phyloP scores from a whole-genome alignment of 2,797 vertebrate genomes.

The Acomys russatus region DNA sequence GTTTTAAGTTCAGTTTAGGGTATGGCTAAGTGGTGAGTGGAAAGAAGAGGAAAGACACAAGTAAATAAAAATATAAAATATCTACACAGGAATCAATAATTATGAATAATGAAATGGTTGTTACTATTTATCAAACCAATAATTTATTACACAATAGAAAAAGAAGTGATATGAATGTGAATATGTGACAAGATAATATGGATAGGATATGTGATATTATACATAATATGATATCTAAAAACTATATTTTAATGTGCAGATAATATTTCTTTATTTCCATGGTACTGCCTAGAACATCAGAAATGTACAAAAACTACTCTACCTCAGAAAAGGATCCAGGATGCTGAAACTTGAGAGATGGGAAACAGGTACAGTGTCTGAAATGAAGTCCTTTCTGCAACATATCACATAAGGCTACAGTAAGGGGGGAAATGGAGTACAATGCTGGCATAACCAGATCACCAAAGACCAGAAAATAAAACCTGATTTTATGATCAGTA shows the following conservation, averaged over 20 bases:
- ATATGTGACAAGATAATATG: not conserved
- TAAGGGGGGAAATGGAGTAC: not conserved
- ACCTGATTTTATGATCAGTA: not conserved
- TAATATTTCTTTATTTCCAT: not conserved
- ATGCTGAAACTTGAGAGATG: not conserved
- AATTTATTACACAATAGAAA: conserved; percentile 29
- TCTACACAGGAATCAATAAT: conserved; percentile 38
- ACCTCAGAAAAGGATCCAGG: not conserved
- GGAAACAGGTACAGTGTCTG: not conserved
- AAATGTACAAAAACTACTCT: not conserved
- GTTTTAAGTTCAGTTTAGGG: conserved; percentile 69
- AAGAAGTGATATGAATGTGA: not conserved
- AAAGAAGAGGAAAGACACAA: not conserved
- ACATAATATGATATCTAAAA: not conserved
- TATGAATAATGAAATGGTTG: conserved; percentile 53
- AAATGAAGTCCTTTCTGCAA: not conserved
- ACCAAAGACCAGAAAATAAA: not conserved
- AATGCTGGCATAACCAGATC: not conserved
- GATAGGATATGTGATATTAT: too few relatives aligned
- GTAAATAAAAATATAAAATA: conserved; percentile 75
- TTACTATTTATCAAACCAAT: conserved; percentile 50
- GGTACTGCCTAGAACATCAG: conserved; percentile 17
- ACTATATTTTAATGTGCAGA: conserved; percentile 21
- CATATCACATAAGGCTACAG: not conserved
- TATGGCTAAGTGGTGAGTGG: not conserved